Evolutionary conservation across 2,113 vertebrate species (phyloP), one percentile per base, ranked within the genome.

Genomic region (Thamnophis sirtalis): DNA sequence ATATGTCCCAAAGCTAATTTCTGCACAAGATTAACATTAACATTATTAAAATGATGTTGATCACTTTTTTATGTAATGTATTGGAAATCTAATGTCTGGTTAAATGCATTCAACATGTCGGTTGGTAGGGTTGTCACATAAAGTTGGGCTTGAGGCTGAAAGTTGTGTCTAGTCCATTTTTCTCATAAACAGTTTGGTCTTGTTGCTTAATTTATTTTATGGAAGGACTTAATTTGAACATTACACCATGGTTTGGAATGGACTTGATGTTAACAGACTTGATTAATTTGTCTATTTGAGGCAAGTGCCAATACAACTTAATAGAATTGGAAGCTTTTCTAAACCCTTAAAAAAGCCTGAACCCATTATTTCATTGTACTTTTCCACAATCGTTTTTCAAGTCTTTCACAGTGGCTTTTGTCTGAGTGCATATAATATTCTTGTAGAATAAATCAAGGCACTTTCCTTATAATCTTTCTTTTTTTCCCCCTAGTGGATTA

Each of bases 401-500:
- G 56, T 51, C 28, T 21, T 19, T 8, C 13, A 11, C 21, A 50
- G n/a, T 53, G 4, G 49, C 3, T n/a, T 92, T 89, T 89, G 11
- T 89, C 51, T 86, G 43, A 87, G 38, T 22, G 22, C 28, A 54
- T 6, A 56, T 24, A 87, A 63, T 73, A 87, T 58, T 63, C 48
- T 43, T 54, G 68, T 84, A n/a, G 8, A 84, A 87, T 90, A 86
- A 86, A 89, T 84, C 17, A 19, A 84, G n/a, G 53, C 15, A 24
- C 51, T 19, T 43, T 48, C 85, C 22, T 50, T 85, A 90, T 96
- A 92, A 87, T 86, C 43, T 58, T 92, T 91, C 49, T 91, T 84
- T 91, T 91, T 24, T 19, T 93, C 5, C 0, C 93, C 5, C 0
- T 94, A 99, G 99, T 24, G 99, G 99, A 22, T 97, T 99, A 95